Percentiles rank a stretch among this genome's conserved stretches.
These are phyloP conservation scores for Otolemur garnettii DNA, from an alignment of 2,113 vertebrate species.

Conservation along the genomic window DNA sequence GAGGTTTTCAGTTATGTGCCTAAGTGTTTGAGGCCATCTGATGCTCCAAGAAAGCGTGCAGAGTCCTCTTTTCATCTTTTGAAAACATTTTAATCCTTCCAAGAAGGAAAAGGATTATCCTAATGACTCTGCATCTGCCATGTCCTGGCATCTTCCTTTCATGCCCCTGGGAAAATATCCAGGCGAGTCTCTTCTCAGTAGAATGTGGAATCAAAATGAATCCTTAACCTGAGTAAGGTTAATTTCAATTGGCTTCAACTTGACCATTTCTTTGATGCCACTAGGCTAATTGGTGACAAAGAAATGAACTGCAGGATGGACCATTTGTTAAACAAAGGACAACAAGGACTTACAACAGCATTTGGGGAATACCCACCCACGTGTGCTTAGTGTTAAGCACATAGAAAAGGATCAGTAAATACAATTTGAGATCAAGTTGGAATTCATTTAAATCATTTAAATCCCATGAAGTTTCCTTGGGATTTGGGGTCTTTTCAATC, in stretches of 20 bases:
- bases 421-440: background rate
- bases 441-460: background rate
- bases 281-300: background rate
- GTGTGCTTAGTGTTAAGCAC: background rate
- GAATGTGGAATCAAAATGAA: background rate
- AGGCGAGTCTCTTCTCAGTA: background rate
- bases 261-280: background rate
- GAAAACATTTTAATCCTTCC: slow-evolving; percentile 53
- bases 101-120: background rate
- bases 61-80: slow-evolving; percentile 2
- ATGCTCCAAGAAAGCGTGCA: background rate
- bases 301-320: background rate
- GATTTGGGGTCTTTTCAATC: background rate
- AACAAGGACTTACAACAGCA: background rate
- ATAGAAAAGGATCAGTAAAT: background rate
- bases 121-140: background rate
- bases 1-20: background rate
- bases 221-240: background rate
- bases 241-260: background rate
- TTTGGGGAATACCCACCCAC: background rate
- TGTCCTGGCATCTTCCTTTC: background rate
- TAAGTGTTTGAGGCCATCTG: slow-evolving; percentile 19
- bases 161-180: background rate
- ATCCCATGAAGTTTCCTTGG: background rate
- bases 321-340: background rate